Evolutionary conservation across 2,888 invertebrate species (phyloP), one percentile per base, ranked within the genome.

Genomic region (Meta bourneti): DNA sequence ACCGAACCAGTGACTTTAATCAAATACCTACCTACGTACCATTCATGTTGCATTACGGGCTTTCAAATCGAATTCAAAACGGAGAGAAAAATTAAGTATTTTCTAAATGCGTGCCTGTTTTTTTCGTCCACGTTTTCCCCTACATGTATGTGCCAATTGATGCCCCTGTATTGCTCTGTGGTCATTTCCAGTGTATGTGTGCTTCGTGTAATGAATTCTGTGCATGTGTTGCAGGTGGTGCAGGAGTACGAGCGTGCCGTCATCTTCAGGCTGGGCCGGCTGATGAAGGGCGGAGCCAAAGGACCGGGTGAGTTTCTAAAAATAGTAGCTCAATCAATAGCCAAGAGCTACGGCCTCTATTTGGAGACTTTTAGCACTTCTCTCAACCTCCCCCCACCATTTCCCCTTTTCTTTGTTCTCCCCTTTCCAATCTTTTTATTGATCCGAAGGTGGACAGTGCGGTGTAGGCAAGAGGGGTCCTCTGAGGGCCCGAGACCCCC

Each of bases 221-320:
- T 79, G 20, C 16, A 48, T 49, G 70, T 16, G 48, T 87, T 74
- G 1, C 75, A 93, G 93, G 93, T 93, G 19, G 97, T 97, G 0
- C 97, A 97, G 94, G 98, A 98, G 94, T 98, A 97, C 94, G 98
- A 98, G 95, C 96, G 99, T 93, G 98, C 98, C 0, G 98, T 99
- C 61, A 98, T 99, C 95, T 99, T 99, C 95, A 96, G 98, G 81
- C 95, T 99, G 89, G 99, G 98, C 8, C 96, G 98, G 90, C 96
- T 98, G 52, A 96, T 98, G 89, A 97, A 97, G 0, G 98, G 98
- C 34, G 98, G 98, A 20, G 98, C 98, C 13, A 98, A 98, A 95
- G 98, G 98, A 93, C 98, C 98, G 94, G 98, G 98, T 93, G 52
- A 92, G 92, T 90, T 69, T 9, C 81, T 70, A 85, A 80, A 90